phyloP scores from a whole-genome alignment of 2,888 invertebrate genomes.

The Frankliniella intonsa region DNA sequence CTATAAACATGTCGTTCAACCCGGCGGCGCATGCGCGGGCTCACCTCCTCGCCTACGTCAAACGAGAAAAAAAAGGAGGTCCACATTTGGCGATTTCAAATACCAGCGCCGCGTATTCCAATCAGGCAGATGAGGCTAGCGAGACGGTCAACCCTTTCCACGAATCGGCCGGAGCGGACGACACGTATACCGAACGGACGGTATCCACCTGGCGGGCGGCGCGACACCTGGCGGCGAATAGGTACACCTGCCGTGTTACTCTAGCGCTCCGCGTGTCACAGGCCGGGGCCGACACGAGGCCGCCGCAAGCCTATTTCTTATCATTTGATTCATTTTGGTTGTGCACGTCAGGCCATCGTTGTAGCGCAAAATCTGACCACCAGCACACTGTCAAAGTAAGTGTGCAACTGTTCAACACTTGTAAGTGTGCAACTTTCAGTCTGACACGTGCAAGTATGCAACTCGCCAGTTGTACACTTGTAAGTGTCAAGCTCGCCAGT shows the following conservation, averaged over 20 bases:
- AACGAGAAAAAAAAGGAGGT: not conserved
- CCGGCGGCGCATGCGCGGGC: not conserved
- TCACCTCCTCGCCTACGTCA: too few relatives aligned
- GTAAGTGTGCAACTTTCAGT: too few relatives aligned
- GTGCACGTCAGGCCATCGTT: too few relatives aligned
- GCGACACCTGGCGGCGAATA: not conserved
- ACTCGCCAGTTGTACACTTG: too few relatives aligned
- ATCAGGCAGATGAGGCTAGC: not conserved
- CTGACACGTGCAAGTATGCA: too few relatives aligned
- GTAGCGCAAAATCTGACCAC: too few relatives aligned
- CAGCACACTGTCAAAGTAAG: too few relatives aligned
- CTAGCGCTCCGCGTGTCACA: too few relatives aligned
- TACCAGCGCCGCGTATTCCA: not conserved
- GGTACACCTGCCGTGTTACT: too few relatives aligned
- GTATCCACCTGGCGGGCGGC: not conserved
- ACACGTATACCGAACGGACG: not conserved
- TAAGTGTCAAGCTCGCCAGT: too few relatives aligned
- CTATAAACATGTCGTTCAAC: conserved; percentile 12
- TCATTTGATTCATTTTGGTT: too few relatives aligned
- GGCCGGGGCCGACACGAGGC: not conserved
- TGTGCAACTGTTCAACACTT: too few relatives aligned
- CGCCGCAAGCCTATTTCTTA: not conserved
- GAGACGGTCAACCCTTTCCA: not conserved
- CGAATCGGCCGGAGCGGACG: not conserved
- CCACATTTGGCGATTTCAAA: not conserved